Percentiles rank a stretch among this genome's conserved stretches.
These are phyloP conservation scores for Coelogynopora nodosa DNA, from an alignment of 2,888 invertebrate species.

Conservation along the genomic window DNA sequence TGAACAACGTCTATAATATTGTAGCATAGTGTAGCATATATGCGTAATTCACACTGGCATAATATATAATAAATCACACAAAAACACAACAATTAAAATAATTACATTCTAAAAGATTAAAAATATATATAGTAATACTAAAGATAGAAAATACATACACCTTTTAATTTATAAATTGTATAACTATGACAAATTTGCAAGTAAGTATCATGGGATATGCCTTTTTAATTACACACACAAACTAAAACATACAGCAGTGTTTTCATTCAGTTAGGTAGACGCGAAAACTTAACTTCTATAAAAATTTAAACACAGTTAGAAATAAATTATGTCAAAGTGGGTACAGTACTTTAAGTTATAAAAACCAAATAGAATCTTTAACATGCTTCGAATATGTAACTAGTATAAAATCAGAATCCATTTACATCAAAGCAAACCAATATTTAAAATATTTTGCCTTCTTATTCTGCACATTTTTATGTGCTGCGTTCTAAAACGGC, in stretches of 20 bases:
- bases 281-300: neutral
- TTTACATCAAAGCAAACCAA: no score
- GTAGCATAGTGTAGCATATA: neutral
- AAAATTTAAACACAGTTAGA: neutral
- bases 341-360: neutral
- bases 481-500: no score
- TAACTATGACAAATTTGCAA: neutral
- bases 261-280: neutral
- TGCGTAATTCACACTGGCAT: neutral
- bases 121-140: neutral
- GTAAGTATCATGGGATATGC: neutral
- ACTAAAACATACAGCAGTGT: neutral
- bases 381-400: neutral
- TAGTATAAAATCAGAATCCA: no score
- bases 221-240: neutral
- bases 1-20: no score
- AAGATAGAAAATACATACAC: neutral
- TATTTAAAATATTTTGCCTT: no score
- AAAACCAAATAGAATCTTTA: neutral
- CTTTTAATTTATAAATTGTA: neutral
- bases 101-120: neutral
- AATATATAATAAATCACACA: neutral
- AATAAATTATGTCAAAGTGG: neutral
- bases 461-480: no score
- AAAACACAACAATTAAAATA: neutral